These are phyloP conservation scores for Coreius guichenoti DNA, from an alignment of 2,797 vertebrate genomes.

Conservation along the genomic window DNA sequence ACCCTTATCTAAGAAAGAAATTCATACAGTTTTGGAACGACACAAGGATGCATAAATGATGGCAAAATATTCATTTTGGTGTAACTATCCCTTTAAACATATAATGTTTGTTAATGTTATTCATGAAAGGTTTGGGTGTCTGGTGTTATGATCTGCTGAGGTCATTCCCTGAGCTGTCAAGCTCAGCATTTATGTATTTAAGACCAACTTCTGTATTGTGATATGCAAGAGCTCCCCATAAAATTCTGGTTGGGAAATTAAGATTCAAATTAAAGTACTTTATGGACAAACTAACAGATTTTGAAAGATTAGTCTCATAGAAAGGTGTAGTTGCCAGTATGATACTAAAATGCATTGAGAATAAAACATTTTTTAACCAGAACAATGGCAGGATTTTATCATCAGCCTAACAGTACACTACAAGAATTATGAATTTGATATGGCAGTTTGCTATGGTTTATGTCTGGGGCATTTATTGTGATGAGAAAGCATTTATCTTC, in stretches of 20 bases:
- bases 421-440: background rate
- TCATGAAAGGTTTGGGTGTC: background rate
- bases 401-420: background rate
- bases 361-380: background rate
- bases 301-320: background rate
- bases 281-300: background rate
- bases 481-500: constrained; percentile 11
- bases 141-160: background rate
- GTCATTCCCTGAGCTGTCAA: background rate
- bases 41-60: background rate
- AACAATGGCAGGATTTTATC: background rate
- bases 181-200: background rate
- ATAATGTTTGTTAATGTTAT: constrained; percentile 2
- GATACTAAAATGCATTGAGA: background rate
- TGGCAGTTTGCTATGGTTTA: background rate
- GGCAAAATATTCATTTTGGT: background rate
- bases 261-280: background rate
- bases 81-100: background rate
- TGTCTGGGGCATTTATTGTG: background rate
- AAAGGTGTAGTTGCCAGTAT: background rate
- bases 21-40: background rate
- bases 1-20: background rate
- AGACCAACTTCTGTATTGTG: background rate
- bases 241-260: background rate
- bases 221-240: background rate